Evolutionary conservation across 2,888 invertebrate species (phyloP).

Genomic region (Machimus atricapillus): DNA sequence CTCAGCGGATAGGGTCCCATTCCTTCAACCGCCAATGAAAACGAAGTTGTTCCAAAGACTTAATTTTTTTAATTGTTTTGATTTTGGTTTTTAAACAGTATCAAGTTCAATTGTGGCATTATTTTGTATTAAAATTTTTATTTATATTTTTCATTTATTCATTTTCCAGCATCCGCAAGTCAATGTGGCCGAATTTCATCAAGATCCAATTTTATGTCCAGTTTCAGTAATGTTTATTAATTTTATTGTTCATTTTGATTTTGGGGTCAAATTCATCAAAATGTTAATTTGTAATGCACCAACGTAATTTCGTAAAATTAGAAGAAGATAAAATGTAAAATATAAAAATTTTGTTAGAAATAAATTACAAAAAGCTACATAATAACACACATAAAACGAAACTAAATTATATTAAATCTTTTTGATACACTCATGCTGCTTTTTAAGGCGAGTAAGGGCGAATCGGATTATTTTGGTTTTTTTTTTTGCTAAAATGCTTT

Average conservation of each 20-base stretch:
- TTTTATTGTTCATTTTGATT: conserved; percentile 32
- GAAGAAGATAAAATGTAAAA: conserved; percentile 3
- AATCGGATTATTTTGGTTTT: neutral
- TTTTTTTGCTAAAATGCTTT: neutral
- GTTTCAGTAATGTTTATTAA: conserved; percentile 36
- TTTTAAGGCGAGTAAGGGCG: neutral
- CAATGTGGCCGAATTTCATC: neutral
- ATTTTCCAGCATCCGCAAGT: neutral
- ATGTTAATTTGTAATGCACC: conserved; percentile 17
- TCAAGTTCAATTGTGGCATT: conserved; percentile 46
- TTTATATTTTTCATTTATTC: conserved; percentile 39
- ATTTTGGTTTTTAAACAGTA: conserved; percentile 48
- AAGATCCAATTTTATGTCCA: neutral
- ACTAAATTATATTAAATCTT: neutral
- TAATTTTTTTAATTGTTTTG: conserved; percentile 51
- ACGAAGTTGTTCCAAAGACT: conserved; percentile 64
- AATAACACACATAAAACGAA: conserved; percentile 25
- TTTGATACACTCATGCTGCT: conserved; percentile 23
- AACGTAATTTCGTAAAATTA: conserved; percentile 20
- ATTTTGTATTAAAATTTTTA: conserved; percentile 43
- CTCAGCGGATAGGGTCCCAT: conserved; percentile 63
- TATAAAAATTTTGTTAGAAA: conserved; percentile 35
- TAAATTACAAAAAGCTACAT: conserved; percentile 15
- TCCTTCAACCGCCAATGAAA: conserved; percentile 64
- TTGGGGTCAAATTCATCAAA: conserved; percentile 42